Evolutionary conservation across 2,113 vertebrate genomes (phyloP).

Genomic region (Chrysemys picta): DNA sequence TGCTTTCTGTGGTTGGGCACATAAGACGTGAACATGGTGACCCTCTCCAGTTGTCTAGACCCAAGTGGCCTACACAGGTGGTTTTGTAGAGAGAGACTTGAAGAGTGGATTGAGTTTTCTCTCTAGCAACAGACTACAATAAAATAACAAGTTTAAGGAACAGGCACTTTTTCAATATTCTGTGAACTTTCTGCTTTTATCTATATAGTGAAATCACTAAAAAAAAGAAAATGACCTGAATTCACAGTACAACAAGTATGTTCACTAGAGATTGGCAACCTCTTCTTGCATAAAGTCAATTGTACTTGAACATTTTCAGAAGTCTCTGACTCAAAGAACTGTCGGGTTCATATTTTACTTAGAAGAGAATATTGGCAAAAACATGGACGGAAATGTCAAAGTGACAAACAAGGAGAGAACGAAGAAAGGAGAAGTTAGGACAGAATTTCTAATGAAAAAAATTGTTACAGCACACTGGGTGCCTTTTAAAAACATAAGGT

Average conservation of each 20-base stretch:
- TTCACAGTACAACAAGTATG: not conserved
- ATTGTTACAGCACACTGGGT: not conserved
- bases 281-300: not conserved
- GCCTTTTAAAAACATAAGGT: not conserved
- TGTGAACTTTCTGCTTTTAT: too few relatives aligned
- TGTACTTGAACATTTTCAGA: not conserved
- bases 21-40: not conserved
- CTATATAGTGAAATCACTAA: not conserved
- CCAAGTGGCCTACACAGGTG: not conserved
- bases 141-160: not conserved
- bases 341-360: slow-evolving; percentile 14
- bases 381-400: not conserved
- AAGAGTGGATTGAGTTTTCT: not conserved
- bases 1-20: not conserved
- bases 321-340: not conserved
- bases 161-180: too few relatives aligned
- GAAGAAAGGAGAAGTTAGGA: not conserved
- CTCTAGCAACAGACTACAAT: not conserved
- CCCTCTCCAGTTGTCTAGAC: not conserved
- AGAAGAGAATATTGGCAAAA: not conserved
- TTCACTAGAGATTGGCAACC: not conserved
- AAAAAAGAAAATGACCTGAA: not conserved
- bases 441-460: not conserved
- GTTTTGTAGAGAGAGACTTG: not conserved
- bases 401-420: not conserved